Percentiles rank a stretch among this genome's conserved stretches.
Evolutionary conservation across 2,888 invertebrate species (phyloP).

Genomic region (Cataglyphis livida): DNA sequence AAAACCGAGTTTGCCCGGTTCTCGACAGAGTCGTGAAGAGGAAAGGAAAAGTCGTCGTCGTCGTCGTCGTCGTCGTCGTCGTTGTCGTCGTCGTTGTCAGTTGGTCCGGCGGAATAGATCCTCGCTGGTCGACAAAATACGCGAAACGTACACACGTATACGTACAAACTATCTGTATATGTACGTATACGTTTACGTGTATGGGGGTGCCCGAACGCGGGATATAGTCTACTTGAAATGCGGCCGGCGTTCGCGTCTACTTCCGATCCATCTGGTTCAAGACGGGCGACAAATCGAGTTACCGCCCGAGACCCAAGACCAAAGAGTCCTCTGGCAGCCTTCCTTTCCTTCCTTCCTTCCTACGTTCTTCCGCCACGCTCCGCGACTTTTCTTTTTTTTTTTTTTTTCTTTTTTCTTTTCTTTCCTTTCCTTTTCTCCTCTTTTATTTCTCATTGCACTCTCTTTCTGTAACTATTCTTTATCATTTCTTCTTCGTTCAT

Average conservation of each 20-base stretch:
- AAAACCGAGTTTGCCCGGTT: slow-evolving; percentile 47
- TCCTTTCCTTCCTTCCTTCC: slow-evolving; percentile 70
- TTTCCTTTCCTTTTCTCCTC: neutral
- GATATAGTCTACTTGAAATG: slow-evolving; percentile 79
- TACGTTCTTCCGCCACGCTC: slow-evolving; percentile 57
- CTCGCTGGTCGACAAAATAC: slow-evolving; percentile 61
- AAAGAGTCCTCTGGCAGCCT: slow-evolving; percentile 77
- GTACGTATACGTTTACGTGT: neutral
- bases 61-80: slow-evolving; percentile 22
- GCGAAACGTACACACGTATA: slow-evolving; percentile 41
- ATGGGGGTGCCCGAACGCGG: slow-evolving; percentile 24
- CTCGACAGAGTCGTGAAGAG: slow-evolving; percentile 28
- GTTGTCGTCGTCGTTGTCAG: slow-evolving; percentile 22
- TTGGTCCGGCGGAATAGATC: slow-evolving; percentile 60
- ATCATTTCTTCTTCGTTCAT: slow-evolving; percentile 33
- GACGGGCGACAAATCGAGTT: slow-evolving; percentile 84
- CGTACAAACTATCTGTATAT: neutral
- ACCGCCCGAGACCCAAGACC: slow-evolving; percentile 81
- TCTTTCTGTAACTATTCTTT: slow-evolving; percentile 50
- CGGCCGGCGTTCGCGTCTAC: slow-evolving; percentile 81
- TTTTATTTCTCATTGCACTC: neutral
- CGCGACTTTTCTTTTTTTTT: slow-evolving; percentile 26
- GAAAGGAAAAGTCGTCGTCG: slow-evolving; percentile 18
- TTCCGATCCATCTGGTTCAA: slow-evolving; percentile 83
- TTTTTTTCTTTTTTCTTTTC: slow-evolving; percentile 9